Evolutionary conservation across 1,140 invertebrate genomes (phyloP).

Genomic region (Vanessa atalanta): DNA sequence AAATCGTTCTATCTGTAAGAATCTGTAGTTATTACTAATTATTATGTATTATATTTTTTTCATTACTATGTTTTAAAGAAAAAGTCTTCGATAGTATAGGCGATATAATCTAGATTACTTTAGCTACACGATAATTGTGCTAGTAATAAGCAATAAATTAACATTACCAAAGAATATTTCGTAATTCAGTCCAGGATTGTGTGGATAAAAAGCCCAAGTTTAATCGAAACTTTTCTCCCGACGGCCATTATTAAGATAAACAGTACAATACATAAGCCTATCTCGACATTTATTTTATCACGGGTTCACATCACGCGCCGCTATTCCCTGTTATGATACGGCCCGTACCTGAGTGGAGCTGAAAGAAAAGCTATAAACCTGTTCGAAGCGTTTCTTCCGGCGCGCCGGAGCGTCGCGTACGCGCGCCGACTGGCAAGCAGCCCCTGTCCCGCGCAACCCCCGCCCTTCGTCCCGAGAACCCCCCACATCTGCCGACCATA

Average conservation of each 20-base stretch:
- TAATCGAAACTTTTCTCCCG: slow-evolving; percentile 76
- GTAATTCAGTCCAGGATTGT: slow-evolving; percentile 42
- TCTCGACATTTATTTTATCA: slow-evolving; percentile 81
- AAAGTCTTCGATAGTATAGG: too few relatives aligned
- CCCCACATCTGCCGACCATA: slow-evolving; percentile 81
- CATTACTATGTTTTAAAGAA: too few relatives aligned
- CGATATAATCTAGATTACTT: too few relatives aligned
- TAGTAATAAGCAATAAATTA: not conserved
- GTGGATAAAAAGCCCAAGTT: slow-evolving; percentile 57
- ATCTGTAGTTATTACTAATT: too few relatives aligned
- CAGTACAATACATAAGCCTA: slow-evolving; percentile 81
- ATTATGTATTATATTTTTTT: too few relatives aligned
- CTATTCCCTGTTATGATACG: slow-evolving; percentile 81
- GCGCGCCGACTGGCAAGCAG: slow-evolving; percentile 75
- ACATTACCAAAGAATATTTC: not conserved
- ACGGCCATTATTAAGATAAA: slow-evolving; percentile 80
- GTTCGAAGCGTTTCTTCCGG: slow-evolving; percentile 76
- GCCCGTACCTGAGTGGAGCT: slow-evolving; percentile 80
- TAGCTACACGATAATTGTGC: too few relatives aligned
- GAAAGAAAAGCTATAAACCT: slow-evolving; percentile 82
- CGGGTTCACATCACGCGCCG: slow-evolving; percentile 80
- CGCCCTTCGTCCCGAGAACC: slow-evolving; percentile 44
- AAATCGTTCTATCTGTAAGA: too few relatives aligned
- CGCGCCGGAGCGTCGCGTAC: slow-evolving; percentile 77
- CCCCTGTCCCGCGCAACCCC: slow-evolving; percentile 42